Percentiles rank a stretch among this genome's conserved stretches.
Conservation (phyloP, 2,113 vertebrate species). For the Panurus biarmicus region DNA sequence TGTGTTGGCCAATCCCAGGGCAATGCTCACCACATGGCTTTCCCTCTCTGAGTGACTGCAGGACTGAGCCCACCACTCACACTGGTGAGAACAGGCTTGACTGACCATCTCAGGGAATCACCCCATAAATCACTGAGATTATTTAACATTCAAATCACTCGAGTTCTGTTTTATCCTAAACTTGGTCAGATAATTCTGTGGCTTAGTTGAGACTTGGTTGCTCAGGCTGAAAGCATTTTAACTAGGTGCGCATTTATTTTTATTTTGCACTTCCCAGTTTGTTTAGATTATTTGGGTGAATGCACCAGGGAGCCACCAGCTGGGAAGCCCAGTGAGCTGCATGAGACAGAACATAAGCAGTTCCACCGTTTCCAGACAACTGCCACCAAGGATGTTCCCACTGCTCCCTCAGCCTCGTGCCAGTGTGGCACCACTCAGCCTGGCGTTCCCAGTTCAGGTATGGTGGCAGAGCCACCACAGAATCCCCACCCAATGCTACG, state of each 20-base stretch:
- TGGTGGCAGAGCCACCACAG: not conserved
- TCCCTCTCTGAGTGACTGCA: not conserved
- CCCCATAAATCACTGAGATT: not conserved
- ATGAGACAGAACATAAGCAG: not conserved
- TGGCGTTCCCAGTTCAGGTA: accelerated
- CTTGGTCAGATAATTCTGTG: not conserved
- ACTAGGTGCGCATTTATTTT: not conserved
- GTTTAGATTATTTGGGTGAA: not conserved
- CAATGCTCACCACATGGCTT: accelerated
- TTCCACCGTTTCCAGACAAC: accelerated
- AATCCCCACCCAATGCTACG: not conserved
- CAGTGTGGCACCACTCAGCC: not conserved
- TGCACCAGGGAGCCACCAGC: not conserved
- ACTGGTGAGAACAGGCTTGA: not conserved
- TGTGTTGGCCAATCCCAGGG: accelerated
- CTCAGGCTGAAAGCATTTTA: not conserved
- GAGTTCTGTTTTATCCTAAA: not conserved
- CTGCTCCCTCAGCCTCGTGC: not conserved
- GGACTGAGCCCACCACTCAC: not conserved
- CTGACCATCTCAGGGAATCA: not conserved
- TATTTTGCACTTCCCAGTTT: not conserved
- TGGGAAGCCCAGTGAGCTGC: not conserved
- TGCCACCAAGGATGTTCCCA: not conserved
- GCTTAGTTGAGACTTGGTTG: not conserved
- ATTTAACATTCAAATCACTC: not conserved